A percentile compares a stretch with the other conserved stretches of the same genome.
These are phyloP conservation scores for Neocrepidodera transversa DNA, from an alignment of 2,888 invertebrate genomes.

Conservation along the genomic window DNA sequence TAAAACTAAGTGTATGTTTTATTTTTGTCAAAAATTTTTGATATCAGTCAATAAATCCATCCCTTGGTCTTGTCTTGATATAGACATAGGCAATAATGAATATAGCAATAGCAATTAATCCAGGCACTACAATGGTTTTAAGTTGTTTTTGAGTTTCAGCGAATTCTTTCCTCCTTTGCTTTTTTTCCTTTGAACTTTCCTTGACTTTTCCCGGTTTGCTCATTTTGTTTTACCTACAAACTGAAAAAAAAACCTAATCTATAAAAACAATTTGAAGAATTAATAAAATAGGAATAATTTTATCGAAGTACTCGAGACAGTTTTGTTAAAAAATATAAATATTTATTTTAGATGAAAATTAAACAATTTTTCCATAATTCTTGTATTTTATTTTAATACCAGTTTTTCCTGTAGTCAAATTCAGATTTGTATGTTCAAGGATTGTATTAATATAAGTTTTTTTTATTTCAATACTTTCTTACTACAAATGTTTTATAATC, in stretches of 20 bases:
- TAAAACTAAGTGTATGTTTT: conserved; percentile 13
- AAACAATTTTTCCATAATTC: neutral
- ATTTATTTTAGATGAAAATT: neutral
- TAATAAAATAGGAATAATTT: neutral
- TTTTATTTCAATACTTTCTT: too few species aligned
- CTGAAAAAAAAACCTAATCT: neutral
- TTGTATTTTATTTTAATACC: too few species aligned
- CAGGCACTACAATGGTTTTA: conserved; percentile 80
- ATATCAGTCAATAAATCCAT: conserved; percentile 45
- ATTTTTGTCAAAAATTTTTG: neutral
- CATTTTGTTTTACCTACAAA: conserved; percentile 63
- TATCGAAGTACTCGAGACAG: neutral
- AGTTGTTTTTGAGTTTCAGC: conserved; percentile 78
- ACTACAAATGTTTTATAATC: too few species aligned
- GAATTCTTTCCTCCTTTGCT: conserved; percentile 85
- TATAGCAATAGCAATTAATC: conserved; percentile 72
- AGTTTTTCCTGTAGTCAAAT: too few species aligned
- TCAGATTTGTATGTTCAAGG: too few species aligned
- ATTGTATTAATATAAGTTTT: too few species aligned
- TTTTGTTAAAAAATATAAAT: neutral
- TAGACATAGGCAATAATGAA: conserved; percentile 80
- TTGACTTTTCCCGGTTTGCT: conserved; percentile 79
- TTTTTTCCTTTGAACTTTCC: conserved; percentile 83
- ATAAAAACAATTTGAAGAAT: neutral
- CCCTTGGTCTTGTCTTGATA: conserved; percentile 75